Conservation (phyloP, 92 coral and sea anemone species). For the Actinostola sp. region DNA sequence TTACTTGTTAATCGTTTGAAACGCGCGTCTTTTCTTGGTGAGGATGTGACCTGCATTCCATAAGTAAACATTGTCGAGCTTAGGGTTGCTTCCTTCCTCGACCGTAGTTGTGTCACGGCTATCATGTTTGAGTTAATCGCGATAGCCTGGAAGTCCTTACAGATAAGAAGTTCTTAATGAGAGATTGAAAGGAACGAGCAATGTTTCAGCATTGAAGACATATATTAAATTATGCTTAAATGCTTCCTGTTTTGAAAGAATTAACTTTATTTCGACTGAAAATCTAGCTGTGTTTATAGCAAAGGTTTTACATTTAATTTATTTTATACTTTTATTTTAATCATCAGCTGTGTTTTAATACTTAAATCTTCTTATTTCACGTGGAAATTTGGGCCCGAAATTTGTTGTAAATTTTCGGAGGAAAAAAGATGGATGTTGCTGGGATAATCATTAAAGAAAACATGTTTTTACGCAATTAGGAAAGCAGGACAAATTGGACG, state of each 20-base stretch:
- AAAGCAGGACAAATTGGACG: no score
- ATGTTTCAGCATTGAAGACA: neutral
- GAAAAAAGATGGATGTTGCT: no score
- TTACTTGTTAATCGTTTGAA: no score
- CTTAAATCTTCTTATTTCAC: no score
- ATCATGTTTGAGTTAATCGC: neutral
- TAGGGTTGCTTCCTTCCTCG: conserved; percentile 3
- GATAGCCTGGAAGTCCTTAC: neutral
- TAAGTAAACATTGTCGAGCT: conserved; percentile 4
- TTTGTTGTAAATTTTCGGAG: no score
- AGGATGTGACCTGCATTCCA: conserved; percentile 20
- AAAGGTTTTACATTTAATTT: neutral
- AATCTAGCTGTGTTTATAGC: neutral
- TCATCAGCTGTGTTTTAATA: neutral
- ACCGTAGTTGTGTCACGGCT: neutral
- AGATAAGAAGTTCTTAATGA: neutral
- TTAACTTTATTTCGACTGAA: neutral
- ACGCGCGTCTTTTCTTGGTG: no score
- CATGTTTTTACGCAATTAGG: no score
- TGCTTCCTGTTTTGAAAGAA: neutral
- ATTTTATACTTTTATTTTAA: neutral
- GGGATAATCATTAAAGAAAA: no score
- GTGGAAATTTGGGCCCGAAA: no score
- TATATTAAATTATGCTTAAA: neutral
- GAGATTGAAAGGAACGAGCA: neutral